Conservation (phyloP, 1,140 invertebrate genomes). For the Sarcophaga bullata region DNA sequence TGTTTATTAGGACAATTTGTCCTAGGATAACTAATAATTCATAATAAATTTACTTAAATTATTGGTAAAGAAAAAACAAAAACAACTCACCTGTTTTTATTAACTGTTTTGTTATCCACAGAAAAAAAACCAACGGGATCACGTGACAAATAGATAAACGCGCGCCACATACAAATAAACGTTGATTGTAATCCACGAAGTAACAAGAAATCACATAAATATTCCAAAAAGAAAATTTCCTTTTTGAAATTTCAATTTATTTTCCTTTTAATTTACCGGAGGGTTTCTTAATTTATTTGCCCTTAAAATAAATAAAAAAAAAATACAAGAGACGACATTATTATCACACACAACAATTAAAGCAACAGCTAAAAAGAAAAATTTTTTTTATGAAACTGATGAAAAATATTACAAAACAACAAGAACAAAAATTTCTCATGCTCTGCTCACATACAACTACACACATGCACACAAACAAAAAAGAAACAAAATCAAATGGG, state of each 20-base stretch:
- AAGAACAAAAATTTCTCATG: neutral
- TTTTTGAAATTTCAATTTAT: neutral
- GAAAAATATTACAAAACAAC: neutral
- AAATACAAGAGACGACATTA: neutral
- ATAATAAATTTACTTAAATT: too few relatives aligned
- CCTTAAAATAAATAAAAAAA: neutral
- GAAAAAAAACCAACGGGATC: too few relatives aligned
- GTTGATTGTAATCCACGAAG: too few relatives aligned
- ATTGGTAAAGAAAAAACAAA: too few relatives aligned
- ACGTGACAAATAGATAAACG: too few relatives aligned
- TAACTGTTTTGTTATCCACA: too few relatives aligned
- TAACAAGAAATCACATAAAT: neutral
- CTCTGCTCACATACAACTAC: neutral
- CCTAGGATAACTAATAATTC: too few relatives aligned
- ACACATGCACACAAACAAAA: neutral
- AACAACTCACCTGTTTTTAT: too few relatives aligned
- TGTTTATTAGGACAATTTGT: too few relatives aligned
- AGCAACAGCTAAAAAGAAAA: neutral
- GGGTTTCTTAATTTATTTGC: neutral
- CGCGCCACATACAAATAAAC: too few relatives aligned
- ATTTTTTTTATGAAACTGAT: too few relatives aligned
- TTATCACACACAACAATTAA: slow-evolving; percentile 9
- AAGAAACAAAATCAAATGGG: neutral
- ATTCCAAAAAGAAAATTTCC: neutral
- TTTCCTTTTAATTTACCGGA: neutral